Base-by-base conservation (phyloP, 2,797 vertebrate genomes). In the Perodicticus potto region DNA sequence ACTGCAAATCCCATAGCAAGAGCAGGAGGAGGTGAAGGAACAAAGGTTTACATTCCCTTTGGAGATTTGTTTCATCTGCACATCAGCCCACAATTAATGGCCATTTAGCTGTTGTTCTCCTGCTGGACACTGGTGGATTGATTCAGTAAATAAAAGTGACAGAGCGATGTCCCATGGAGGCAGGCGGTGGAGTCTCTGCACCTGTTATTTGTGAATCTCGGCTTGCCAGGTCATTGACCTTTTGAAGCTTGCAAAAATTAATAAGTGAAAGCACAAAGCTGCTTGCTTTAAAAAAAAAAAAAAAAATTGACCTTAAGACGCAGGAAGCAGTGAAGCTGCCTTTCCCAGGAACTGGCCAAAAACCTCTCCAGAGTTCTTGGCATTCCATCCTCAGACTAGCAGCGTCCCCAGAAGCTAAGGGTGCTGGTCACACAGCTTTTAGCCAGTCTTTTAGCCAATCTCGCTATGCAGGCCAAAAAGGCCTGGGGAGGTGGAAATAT, bases 101-200 rank as follows among this genome's bases (percentile, higher is more conserved):
- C 97, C 98, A 98, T 98, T 99, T 99, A 99, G 98, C 98, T 98
- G 98, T 98, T 98, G 98, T 98, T 98, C 98, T 99, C 98, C 98
- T 98, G 98, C 98, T 98, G 98, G 98, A 98, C 98, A 98, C 97
- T 98, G 98, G 98, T 98, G 98, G 98, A 99, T 99, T 99, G 98
- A 99, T 98, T 99, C 98, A 97, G 98, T 99, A 99, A 99, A 98
- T 99, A 99, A 99, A 99, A 99, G 98, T 99, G 98, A 99, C 98
- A 99, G 98, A 98, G 97, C 87, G 88, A 97, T 97, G 98, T 98
- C 98, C 98, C 98, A 96, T 96, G 97, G 98, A 97, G 97, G 97
- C 97, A 98, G 98, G 97, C 97, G 88, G 97, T 96, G 97, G 98
- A 98, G 97, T 97, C 96, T 96, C 98, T 98, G 98, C 98, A 99